phyloP scores from a whole-genome alignment of 2,888 invertebrate genomes.

The Lasius fuliginosus region DNA sequence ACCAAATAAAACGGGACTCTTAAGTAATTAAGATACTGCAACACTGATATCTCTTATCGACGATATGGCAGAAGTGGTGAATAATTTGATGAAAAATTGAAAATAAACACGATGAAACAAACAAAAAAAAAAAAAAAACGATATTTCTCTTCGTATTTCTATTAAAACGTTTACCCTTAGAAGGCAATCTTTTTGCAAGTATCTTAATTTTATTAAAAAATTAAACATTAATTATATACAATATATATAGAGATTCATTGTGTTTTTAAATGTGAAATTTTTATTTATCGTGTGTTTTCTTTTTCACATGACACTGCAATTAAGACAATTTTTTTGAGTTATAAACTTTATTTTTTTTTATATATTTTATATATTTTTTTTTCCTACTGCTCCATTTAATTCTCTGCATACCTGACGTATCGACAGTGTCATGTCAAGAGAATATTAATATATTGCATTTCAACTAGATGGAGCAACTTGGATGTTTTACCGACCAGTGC shows the following conservation, averaged over 20 bases:
- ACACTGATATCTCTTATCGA: conserved; percentile 28
- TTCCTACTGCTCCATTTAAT: neutral
- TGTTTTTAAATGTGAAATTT: neutral
- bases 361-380: too few species aligned
- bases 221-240: neutral
- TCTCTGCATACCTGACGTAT: neutral
- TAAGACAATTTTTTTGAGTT: too few species aligned
- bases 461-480: neutral
- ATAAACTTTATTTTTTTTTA: neutral
- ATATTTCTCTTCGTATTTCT: neutral
- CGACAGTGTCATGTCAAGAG: neutral
- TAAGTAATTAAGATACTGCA: conserved; percentile 36
- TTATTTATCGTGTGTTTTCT: neutral
- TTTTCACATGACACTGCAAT: neutral
- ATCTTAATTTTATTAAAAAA: neutral
- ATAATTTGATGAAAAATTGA: conserved; percentile 30
- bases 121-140: neutral
- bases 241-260: neutral
- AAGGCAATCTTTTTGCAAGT: neutral
- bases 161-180: neutral
- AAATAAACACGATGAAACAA: conserved; percentile 48
- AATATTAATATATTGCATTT: neutral
- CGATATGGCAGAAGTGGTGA: conserved; percentile 8
- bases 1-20: conserved; percentile 46
- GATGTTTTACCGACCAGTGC: neutral